Evolutionary conservation across 2,888 invertebrate genomes (phyloP).

Genomic region (Drosophila phalerata): DNA sequence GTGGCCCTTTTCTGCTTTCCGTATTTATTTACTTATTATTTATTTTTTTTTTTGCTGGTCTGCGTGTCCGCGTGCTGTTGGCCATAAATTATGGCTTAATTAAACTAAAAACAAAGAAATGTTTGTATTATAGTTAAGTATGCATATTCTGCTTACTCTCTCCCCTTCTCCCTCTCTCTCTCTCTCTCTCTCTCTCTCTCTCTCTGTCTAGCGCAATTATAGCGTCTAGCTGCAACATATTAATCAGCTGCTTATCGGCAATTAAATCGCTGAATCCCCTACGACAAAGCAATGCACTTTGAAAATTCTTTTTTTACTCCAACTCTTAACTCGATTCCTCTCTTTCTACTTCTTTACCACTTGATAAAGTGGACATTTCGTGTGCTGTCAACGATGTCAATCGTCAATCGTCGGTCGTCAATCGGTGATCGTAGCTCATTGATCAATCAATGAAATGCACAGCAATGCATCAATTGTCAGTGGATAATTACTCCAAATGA

Average conservation of each 20-base stretch:
- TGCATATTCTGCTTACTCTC: conserved; percentile 7
- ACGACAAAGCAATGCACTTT: conserved; percentile 54
- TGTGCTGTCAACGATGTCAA: conserved; percentile 39
- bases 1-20: conserved; percentile 58
- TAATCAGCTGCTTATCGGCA: conserved; percentile 68
- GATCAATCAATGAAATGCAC: conserved; percentile 49
- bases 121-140: conserved; percentile 42
- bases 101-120: conserved; percentile 69
- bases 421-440: conserved; percentile 11
- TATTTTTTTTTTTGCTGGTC: conserved; percentile 31
- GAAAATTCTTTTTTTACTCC: conserved; percentile 11
- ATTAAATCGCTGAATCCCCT: conserved; percentile 38
- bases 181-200: background rate
- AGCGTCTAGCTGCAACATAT: conserved; percentile 54
- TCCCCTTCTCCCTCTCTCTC: background rate
- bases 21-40: background rate
- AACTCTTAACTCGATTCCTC: background rate
- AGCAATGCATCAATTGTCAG: conserved; percentile 63
- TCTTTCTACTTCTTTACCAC: background rate
- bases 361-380: conserved; percentile 36
- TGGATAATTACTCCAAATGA: conserved; percentile 61
- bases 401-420: conserved; percentile 12
- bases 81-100: conserved; percentile 80
- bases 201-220: conserved; percentile 42
- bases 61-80: conserved; percentile 76